phyloP scores from a whole-genome alignment of 2,797 vertebrate species.

The Microctenopoma stevenorrisi region DNA sequence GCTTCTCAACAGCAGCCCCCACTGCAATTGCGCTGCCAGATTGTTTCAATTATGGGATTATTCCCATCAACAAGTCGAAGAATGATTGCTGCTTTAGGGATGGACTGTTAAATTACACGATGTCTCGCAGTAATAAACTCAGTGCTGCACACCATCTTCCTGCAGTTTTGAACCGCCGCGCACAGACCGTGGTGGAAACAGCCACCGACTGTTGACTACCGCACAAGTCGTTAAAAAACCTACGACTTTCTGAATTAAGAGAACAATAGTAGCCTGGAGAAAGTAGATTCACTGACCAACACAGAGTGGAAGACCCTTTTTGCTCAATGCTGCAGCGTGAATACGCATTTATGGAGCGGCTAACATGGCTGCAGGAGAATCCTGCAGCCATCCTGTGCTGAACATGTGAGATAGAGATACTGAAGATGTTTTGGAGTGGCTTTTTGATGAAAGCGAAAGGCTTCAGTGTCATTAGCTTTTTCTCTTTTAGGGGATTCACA shows the following conservation, averaged over 20 bases:
- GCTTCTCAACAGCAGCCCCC: slow-evolving; percentile 60
- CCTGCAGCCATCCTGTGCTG: not conserved
- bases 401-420: not conserved
- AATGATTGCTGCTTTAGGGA: slow-evolving; percentile 60
- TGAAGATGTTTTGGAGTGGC: not conserved
- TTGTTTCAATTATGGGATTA: slow-evolving; percentile 82
- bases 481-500: slow-evolving; percentile 1
- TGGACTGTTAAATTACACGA: slow-evolving; percentile 60
- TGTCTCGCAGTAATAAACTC: slow-evolving; percentile 29
- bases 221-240: too few species aligned
- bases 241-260: too few species aligned
- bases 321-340: too few species aligned
- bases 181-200: not conserved
- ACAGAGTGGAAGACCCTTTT: too few species aligned
- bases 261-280: too few species aligned
- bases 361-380: slow-evolving; percentile 1
- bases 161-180: not conserved
- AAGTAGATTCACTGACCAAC: not conserved
- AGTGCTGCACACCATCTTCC: not conserved
- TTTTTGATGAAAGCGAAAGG: not conserved
- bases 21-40: slow-evolving; percentile 73
- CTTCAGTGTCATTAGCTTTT: not conserved
- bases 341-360: not conserved
- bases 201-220: too few species aligned
- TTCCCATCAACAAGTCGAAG: slow-evolving; percentile 72